Evolutionary conservation across 64 coral and sea anemone species (phyloP).

Genomic region (Acropora yongei): DNA sequence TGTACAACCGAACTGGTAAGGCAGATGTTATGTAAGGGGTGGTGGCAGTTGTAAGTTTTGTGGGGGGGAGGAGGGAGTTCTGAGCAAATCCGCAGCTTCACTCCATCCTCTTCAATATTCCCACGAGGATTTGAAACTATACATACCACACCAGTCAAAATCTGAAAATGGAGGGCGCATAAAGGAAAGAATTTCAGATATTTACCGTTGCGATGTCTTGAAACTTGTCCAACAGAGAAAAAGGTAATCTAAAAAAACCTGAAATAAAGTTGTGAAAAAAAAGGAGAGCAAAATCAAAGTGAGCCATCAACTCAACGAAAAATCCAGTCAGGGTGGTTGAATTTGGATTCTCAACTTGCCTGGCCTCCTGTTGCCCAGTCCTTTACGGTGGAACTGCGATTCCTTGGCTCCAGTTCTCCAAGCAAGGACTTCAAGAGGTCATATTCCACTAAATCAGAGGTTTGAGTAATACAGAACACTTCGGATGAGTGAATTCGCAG

Average conservation of each 20-base stretch:
- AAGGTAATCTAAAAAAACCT: constrained; percentile 90
- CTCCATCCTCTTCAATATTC: too few species aligned
- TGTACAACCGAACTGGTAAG: too few species aligned
- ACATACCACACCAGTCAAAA: too few species aligned
- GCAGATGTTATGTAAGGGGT: too few species aligned
- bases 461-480: background rate
- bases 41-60: too few species aligned
- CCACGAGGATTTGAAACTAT: too few species aligned
- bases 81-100: too few species aligned
- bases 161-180: too few species aligned
- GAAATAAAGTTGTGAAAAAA: background rate
- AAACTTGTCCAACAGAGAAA: constrained; percentile 67
- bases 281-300: too few species aligned
- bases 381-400: constrained; percentile 77
- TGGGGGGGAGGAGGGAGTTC: too few species aligned
- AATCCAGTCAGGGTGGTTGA: background rate
- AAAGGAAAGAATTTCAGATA: background rate
- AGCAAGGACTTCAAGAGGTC: constrained; percentile 74
- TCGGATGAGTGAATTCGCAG: too few species aligned
- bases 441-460: constrained; percentile 76
- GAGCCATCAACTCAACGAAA: background rate
- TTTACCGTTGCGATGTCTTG: constrained; percentile 79
- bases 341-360: constrained; percentile 29
- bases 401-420: constrained; percentile 70
- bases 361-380: constrained; percentile 91